Evolutionary conservation across 2,888 invertebrate genomes (phyloP), one percentile per base, ranked within the genome.

Genomic region (Antheraea yamamai): DNA sequence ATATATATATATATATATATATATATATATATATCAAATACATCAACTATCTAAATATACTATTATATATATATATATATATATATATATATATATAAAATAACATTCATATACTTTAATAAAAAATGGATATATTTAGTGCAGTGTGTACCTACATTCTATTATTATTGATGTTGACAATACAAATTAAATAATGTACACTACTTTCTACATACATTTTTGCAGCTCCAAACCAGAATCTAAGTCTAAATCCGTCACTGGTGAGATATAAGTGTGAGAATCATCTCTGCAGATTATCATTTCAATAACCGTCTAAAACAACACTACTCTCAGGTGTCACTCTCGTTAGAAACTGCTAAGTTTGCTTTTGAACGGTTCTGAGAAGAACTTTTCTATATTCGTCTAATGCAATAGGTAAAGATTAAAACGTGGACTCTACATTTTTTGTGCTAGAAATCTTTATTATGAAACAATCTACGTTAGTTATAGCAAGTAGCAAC

Each of bases 211-310:
- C 58, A n/a, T 58, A n/a, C 20, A 58, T n/a, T 58, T n/a, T n/a
- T 20, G 4, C 58, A 35, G 35, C 35, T 35, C 4, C 4, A 20
- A n/a, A n/a, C n/a, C 2, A 3, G 2, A 12, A 23, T 8, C 10
- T 23, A 61, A 61, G 10, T 10, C 61, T 61, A 8, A 61, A 61
- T 61, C n/a, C 61, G 12, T 61, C 23, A 12, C 61, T 61, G 10
- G 30, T n/a, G 23, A 23, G 16, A 66, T 14, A 66, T 30, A 30
- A 66, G 64, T 66, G 64, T 66, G 64, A 66, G 64, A 66, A 66
- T 66, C 16, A 16, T 16, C 30, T 66, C 64, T 66, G 26, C 4
- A 66, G 6, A 30, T 30, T 30, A 16, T 30, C 8, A 12, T 16
- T 26, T 66, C 10, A 64, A 14, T 64, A 12, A 26, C 12, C 64